phyloP scores from a whole-genome alignment of 2,888 invertebrate species.

The Lepeophtheirus nordmannii region DNA sequence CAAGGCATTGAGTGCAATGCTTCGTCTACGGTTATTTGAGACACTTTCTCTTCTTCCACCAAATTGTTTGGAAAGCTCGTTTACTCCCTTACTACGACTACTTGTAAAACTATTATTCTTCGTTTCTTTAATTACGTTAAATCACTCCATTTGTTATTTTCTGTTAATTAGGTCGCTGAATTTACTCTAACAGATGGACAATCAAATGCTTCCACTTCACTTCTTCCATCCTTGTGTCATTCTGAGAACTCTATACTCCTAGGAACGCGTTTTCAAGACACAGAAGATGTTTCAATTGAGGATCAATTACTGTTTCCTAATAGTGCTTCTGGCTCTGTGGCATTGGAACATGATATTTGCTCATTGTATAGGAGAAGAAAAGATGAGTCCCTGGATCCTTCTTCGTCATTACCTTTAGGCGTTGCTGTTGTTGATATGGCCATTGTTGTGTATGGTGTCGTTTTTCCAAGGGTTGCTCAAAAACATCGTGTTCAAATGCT shows the following conservation, averaged over 20 bases:
- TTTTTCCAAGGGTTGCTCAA: conserved; percentile 82
- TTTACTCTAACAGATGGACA: conserved; percentile 84
- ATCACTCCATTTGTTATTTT: background rate
- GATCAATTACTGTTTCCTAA: conserved; percentile 95
- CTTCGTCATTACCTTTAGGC: conserved; percentile 66
- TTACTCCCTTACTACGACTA: conserved; percentile 73
- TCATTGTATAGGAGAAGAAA: conserved; percentile 57
- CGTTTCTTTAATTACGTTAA: background rate
- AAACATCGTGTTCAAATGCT: conserved; percentile 95
- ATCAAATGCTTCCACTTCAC: conserved; percentile 73
- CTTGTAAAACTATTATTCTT: conserved; percentile 40
- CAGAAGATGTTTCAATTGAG: conserved; percentile 87
- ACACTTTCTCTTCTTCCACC: conserved; percentile 61
- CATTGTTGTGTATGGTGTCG: conserved; percentile 74
- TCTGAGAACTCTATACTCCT: conserved; percentile 77
- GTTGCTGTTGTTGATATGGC: conserved; percentile 93
- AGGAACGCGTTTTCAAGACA: conserved; percentile 88
- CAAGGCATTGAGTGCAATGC: conserved; percentile 84
- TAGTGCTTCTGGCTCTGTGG: conserved; percentile 86
- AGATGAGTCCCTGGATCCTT: conserved; percentile 38
- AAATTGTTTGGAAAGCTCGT: conserved; percentile 62
- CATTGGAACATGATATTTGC: conserved; percentile 89
- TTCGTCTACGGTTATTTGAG: conserved; percentile 79
- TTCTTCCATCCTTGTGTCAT: conserved; percentile 63
- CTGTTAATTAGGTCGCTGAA: conserved; percentile 48